A percentile compares a stretch with the other conserved stretches of the same genome.
Conservation (phyloP, 2,888 invertebrate genomes). For the Noctua fimbriata region DNA sequence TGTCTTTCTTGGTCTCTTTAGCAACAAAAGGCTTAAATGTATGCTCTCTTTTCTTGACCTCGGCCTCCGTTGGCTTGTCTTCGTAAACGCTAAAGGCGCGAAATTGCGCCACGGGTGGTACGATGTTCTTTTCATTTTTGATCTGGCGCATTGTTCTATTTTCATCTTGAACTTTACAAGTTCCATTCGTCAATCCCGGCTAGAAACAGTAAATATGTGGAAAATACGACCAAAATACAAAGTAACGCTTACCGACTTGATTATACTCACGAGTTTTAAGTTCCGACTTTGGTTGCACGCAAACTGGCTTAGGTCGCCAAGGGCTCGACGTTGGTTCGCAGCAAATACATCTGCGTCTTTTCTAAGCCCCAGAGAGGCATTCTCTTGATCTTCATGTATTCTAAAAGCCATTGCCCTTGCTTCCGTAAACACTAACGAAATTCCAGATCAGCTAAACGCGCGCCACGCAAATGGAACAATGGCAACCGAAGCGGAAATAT, state of each 20-base stretch:
- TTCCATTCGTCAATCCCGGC: constrained; percentile 86
- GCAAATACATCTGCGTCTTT: constrained; percentile 89
- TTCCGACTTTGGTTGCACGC: constrained; percentile 89
- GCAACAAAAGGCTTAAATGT: constrained; percentile 85
- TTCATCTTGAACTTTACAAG: constrained; percentile 88
- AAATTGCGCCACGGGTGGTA: constrained; percentile 92
- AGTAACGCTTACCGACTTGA: constrained; percentile 25
- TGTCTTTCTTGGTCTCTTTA: constrained; percentile 83
- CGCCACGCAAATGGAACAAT: constrained; percentile 72
- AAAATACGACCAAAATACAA: constrained; percentile 40
- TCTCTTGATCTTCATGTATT: constrained; percentile 95
- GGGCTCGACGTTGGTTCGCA: constrained; percentile 91
- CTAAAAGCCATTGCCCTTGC: constrained; percentile 92
- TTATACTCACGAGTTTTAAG: constrained; percentile 88
- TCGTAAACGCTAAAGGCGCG: constrained; percentile 95
- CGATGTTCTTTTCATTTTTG: constrained; percentile 88
- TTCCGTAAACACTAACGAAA: constrained; percentile 84
- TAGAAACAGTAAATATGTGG: constrained; percentile 68
- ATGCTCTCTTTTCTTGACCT: constrained; percentile 85
- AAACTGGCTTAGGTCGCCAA: constrained; percentile 91
- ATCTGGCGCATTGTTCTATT: constrained; percentile 86
- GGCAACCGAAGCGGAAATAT: constrained; percentile 76
- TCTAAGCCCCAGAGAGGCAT: constrained; percentile 89
- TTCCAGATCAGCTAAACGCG: constrained; percentile 73
- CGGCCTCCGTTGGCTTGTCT: constrained; percentile 89